Percentiles rank a stretch among this genome's conserved stretches.
Evolutionary conservation across 2,113 vertebrate species (phyloP).

Genomic region (Dasyprocta punctata): DNA sequence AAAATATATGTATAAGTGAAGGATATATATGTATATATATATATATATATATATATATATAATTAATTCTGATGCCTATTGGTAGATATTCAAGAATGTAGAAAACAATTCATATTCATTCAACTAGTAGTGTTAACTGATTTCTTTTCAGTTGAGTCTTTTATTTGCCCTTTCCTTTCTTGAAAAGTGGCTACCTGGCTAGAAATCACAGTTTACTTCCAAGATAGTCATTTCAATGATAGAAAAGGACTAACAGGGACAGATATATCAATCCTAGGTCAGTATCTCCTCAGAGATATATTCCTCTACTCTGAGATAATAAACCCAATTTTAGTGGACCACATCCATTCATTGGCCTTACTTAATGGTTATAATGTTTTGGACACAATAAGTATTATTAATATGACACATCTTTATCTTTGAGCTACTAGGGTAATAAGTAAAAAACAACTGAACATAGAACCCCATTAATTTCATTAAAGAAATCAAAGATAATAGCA

Average conservation of each 20-base stretch:
- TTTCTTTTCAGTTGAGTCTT: slow-evolving; percentile 11
- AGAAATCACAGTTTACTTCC: not conserved
- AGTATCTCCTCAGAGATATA: not conserved
- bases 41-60: not conserved
- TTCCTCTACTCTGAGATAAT: not conserved
- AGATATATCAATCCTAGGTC: not conserved
- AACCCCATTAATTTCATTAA: not conserved
- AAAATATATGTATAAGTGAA: not conserved
- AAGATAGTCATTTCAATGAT: slow-evolving; percentile 18
- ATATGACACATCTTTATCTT: slow-evolving; percentile 37
- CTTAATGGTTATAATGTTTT: not conserved
- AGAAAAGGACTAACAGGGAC: not conserved
- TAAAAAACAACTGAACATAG: not conserved
- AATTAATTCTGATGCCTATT: not conserved
- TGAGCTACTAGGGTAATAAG: not conserved
- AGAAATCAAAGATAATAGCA: not conserved
- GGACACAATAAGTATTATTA: slow-evolving; percentile 14
- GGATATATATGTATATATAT: not conserved
- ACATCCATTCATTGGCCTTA: not conserved
- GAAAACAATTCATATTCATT: not conserved
- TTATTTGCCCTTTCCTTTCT: slow-evolving; percentile 17
- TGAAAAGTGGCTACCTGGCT: not conserved
- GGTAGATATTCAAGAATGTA: not conserved
- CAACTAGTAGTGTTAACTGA: not conserved
- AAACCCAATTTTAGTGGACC: not conserved